Evolutionary conservation across 2,888 invertebrate genomes (phyloP).

Genomic region (Drosophila suboccidentalis): DNA sequence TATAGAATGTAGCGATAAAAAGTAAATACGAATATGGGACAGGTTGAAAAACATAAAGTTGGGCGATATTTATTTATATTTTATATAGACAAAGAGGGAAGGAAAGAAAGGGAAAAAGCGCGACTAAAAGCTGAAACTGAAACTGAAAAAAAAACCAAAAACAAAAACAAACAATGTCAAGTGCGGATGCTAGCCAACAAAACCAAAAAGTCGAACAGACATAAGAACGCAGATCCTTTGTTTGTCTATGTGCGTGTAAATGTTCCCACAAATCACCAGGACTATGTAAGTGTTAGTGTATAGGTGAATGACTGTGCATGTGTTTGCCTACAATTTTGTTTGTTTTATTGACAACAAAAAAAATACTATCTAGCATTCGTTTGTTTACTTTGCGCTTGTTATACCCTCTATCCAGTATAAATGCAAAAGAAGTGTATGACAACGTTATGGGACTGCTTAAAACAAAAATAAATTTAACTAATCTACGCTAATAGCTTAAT

Average conservation of each 20-base stretch:
- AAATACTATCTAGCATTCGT: constrained; percentile 39
- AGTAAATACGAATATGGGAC: constrained; percentile 45
- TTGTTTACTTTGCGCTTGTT: constrained; percentile 29
- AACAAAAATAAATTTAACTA: background rate
- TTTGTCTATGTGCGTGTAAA: constrained; percentile 49
- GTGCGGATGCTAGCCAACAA: constrained; percentile 28
- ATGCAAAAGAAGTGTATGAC: background rate
- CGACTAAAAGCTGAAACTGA: constrained; percentile 38
- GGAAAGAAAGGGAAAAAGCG: background rate
- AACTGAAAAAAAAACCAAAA: constrained; percentile 32
- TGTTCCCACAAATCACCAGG: constrained; percentile 10
- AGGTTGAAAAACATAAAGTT: constrained; percentile 69
- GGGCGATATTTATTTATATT: constrained; percentile 69
- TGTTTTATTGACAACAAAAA: constrained; percentile 63
- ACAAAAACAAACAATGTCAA: constrained; percentile 64
- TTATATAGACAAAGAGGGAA: constrained; percentile 25
- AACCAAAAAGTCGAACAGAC: constrained; percentile 67
- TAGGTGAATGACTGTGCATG: constrained; percentile 27
- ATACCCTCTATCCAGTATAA: background rate
- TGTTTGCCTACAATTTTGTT: constrained; percentile 50
- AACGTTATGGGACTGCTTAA: background rate
- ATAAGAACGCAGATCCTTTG: constrained; percentile 57
- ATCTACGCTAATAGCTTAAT: background rate
- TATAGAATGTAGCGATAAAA: constrained; percentile 46
- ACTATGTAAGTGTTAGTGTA: constrained; percentile 19